phyloP scores from a whole-genome alignment of 1,140 invertebrate species.

The Oscheius sp. region DNA sequence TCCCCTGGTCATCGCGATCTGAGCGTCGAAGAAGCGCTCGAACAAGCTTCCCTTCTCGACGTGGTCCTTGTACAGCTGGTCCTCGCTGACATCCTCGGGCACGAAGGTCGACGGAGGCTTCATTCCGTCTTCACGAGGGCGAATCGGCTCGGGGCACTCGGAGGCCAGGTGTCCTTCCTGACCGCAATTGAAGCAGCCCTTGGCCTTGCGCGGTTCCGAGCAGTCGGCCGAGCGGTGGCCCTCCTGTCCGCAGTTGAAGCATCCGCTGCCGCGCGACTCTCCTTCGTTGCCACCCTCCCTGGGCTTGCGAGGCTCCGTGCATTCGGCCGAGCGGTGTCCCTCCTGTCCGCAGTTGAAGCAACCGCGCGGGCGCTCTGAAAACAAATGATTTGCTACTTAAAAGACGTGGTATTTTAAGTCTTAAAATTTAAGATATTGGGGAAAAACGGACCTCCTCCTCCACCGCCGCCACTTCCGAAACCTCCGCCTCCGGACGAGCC shows the following conservation, averaged over 20 bases:
- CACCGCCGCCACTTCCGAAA: not conserved
- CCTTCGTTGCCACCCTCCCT: slow-evolving; percentile 7
- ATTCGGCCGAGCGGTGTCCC: slow-evolving; percentile 22
- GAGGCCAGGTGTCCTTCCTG: slow-evolving; percentile 26
- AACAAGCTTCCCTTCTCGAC: slow-evolving; percentile 70
- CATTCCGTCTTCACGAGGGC: slow-evolving; percentile 12
- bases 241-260: slow-evolving; percentile 33
- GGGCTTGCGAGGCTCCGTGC: slow-evolving; percentile 25
- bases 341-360: slow-evolving; percentile 33
- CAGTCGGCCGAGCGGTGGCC: slow-evolving; percentile 26
- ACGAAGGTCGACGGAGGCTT: slow-evolving; percentile 68
- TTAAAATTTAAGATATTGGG: no score
- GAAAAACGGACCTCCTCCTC: slow-evolving; percentile 3
- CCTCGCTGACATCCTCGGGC: slow-evolving; percentile 72
- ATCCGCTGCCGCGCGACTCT: not conserved
- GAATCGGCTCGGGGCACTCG: slow-evolving; percentile 14
- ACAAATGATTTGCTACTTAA: not conserved
- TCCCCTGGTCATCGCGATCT: slow-evolving; percentile 64
- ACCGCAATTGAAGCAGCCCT: slow-evolving; percentile 29
- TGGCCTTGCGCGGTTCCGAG: slow-evolving; percentile 20
- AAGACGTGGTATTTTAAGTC: not conserved
- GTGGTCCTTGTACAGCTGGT: slow-evolving; percentile 68
- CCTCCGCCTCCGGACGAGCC: not conserved
- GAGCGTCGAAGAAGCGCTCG: slow-evolving; percentile 72
- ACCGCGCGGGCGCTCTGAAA: not conserved